These are phyloP conservation scores for Pheosia gnoma DNA, from an alignment of 2,888 invertebrate species.

Conservation along the genomic window DNA sequence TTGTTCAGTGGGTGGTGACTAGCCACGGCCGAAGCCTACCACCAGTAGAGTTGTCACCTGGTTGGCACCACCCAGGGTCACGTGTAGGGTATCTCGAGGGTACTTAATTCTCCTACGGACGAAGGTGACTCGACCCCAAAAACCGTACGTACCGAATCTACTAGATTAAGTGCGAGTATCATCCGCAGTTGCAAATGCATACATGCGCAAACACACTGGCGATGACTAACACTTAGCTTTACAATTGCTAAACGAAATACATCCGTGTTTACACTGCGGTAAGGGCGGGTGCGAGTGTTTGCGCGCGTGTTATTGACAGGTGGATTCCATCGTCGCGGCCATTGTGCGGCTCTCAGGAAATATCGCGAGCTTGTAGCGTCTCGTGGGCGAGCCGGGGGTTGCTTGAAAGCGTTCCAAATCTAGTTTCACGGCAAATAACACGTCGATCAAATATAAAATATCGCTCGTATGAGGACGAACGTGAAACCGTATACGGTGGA, in stretches of 20 bases:
- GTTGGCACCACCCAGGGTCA: no score
- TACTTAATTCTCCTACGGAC: no score
- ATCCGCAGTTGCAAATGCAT: constrained; percentile 46
- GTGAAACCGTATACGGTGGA: background rate
- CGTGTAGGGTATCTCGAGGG: no score
- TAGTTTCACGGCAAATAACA: constrained; percentile 31
- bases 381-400: constrained; percentile 8
- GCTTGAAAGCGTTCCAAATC: constrained; percentile 22
- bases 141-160: constrained; percentile 44
- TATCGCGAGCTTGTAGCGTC: constrained; percentile 13
- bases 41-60: no score
- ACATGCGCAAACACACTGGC: constrained; percentile 20
- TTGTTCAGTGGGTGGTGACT: no score
- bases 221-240: background rate
- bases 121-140: no score
- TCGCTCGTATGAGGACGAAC: background rate
- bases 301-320: constrained; percentile 35
- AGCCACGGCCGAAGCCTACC: no score
- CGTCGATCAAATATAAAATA: constrained; percentile 23
- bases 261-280: constrained; percentile 6
- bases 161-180: constrained; percentile 45
- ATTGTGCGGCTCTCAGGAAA: constrained; percentile 21
- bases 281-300: background rate
- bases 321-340: constrained; percentile 36
- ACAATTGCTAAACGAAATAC: constrained; percentile 4